A percentile compares a stretch with the other conserved stretches of the same genome.
These are phyloP conservation scores for Spodoptera frugiperda DNA, from an alignment of 1,140 invertebrate genomes.

Conservation along the genomic window DNA sequence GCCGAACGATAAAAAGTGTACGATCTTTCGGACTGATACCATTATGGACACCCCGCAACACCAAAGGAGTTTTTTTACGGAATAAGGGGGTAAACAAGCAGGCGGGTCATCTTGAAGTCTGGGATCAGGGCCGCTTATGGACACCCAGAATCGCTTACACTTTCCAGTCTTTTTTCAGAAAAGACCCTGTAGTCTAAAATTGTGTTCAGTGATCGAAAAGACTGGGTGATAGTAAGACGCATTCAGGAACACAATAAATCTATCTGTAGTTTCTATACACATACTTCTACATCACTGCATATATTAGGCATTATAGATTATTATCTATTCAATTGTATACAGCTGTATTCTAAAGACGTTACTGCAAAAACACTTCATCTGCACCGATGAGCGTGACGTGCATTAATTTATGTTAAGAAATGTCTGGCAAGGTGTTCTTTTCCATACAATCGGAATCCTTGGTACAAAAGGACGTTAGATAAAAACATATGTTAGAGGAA, in stretches of 20 bases:
- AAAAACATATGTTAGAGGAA: too few species aligned
- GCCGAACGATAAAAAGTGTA: too few species aligned
- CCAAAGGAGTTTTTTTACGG: too few species aligned
- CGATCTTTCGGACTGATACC: too few species aligned
- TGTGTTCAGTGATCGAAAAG: too few species aligned
- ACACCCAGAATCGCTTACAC: too few species aligned
- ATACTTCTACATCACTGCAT: background rate
- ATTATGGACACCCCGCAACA: too few species aligned
- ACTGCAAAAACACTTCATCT: constrained; percentile 30
- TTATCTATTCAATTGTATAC: constrained; percentile 29
- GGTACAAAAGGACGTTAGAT: background rate
- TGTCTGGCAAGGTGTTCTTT: background rate
- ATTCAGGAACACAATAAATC: background rate
- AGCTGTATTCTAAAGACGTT: constrained; percentile 17
- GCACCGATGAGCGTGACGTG: constrained; percentile 11
- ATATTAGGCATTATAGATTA: constrained; percentile 17
- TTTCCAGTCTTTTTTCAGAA: too few species aligned
- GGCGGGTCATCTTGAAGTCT: too few species aligned
- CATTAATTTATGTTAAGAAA: constrained; percentile 14
- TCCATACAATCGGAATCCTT: background rate
- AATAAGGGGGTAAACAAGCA: too few species aligned
- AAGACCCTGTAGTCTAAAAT: too few species aligned
- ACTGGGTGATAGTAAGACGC: background rate
- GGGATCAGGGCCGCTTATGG: too few species aligned
- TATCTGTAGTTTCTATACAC: background rate